phyloP scores from a whole-genome alignment of 2,888 invertebrate species.

The Hemicrepidius hirtus region DNA sequence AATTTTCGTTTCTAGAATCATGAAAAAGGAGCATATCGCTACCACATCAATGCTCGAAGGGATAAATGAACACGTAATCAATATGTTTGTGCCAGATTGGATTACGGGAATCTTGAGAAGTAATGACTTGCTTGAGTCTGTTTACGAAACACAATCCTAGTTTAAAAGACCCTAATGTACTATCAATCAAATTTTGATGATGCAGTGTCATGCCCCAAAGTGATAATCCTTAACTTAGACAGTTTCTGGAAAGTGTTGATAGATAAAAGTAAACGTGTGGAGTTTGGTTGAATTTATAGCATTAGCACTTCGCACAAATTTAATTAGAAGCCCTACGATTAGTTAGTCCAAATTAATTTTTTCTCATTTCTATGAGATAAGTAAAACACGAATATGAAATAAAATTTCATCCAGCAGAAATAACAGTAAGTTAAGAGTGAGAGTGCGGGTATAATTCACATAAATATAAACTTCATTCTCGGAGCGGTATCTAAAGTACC shows the following conservation, averaged over 20 bases:
- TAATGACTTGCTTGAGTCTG: slow-evolving; percentile 43
- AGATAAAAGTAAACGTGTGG: not conserved
- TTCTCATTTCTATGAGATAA: not conserved
- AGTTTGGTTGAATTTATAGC: not conserved
- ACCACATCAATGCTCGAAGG: not conserved
- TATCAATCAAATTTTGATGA: slow-evolving; percentile 45
- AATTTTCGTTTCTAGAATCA: not conserved
- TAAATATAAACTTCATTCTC: slow-evolving; percentile 44
- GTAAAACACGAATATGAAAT: slow-evolving; percentile 11
- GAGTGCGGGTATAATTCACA: slow-evolving; percentile 34
- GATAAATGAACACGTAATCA: slow-evolving; percentile 42
- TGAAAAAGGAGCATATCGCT: not conserved
- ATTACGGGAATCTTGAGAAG: slow-evolving; percentile 41
- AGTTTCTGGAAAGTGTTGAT: slow-evolving; percentile 18
- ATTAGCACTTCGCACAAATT: not conserved
- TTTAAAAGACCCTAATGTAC: slow-evolving; percentile 48
- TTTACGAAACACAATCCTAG: slow-evolving; percentile 48
- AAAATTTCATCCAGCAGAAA: not conserved
- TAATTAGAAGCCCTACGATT: no score
- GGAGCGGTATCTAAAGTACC: slow-evolving; percentile 43
- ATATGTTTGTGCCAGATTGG: slow-evolving; percentile 48
- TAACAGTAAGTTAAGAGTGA: not conserved
- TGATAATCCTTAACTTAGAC: slow-evolving; percentile 32
- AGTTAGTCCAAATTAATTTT: not conserved
- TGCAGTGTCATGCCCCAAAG: slow-evolving; percentile 31